Conservation (phyloP, 2,888 invertebrate species). For the Coremacera marginata region DNA sequence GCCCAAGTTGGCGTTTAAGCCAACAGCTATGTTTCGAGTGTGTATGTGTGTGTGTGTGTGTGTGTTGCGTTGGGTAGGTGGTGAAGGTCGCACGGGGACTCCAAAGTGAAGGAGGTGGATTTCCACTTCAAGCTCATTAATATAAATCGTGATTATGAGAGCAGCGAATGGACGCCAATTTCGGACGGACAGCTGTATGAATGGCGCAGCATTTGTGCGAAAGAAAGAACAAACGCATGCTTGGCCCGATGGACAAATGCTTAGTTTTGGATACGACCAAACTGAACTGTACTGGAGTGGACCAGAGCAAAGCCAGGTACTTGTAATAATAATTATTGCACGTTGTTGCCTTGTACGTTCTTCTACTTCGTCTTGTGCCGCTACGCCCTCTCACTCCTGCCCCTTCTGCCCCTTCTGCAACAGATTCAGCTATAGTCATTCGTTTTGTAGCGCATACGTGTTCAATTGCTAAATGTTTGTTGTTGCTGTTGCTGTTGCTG, state of each 20-base stretch:
- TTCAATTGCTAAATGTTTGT: slow-evolving; percentile 36
- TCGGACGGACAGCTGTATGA: background rate
- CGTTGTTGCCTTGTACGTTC: slow-evolving; percentile 5
- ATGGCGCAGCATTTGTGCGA: background rate
- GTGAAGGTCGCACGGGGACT: slow-evolving; percentile 11
- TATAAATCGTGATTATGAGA: slow-evolving; percentile 55
- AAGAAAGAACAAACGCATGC: background rate
- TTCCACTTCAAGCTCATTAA: slow-evolving; percentile 53
- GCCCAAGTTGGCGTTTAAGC: background rate
- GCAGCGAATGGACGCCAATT: slow-evolving; percentile 17
- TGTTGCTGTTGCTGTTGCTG: slow-evolving; percentile 31
- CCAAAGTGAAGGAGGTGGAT: slow-evolving; percentile 36
- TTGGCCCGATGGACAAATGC: background rate
- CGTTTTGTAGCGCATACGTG: slow-evolving; percentile 17
- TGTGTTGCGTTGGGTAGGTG: background rate
- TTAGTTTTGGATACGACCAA: background rate
- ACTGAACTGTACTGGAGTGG: background rate
- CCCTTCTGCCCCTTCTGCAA: background rate
- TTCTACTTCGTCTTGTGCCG: background rate
- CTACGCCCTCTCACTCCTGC: too few relatives aligned
- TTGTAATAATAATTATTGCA: slow-evolving; percentile 52
- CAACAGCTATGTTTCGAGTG: background rate
- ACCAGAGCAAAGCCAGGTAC: slow-evolving; percentile 11
- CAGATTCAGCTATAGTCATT: background rate
- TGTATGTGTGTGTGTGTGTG: background rate